Evolutionary conservation across 2,888 invertebrate species (phyloP).

Genomic region (Lymantria monacha): DNA sequence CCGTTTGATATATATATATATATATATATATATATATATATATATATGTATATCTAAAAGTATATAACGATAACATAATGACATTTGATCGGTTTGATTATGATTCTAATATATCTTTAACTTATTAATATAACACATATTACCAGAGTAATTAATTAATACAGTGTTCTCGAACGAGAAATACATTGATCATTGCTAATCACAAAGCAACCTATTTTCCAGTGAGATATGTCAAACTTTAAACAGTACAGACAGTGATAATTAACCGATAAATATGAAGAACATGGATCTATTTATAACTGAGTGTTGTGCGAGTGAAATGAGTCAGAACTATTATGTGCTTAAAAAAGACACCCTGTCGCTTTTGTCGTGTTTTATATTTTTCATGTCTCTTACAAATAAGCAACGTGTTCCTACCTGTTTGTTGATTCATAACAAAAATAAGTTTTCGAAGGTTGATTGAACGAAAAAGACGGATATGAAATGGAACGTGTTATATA

Average conservation of each 20-base stretch:
- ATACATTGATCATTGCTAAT: slow-evolving; percentile 13
- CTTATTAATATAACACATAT: not conserved
- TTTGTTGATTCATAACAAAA: slow-evolving; percentile 10
- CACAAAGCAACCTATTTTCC: slow-evolving; percentile 23
- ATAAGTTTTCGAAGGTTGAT: not conserved
- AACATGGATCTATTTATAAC: slow-evolving; percentile 24
- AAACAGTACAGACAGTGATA: slow-evolving; percentile 11
- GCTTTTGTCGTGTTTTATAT: slow-evolving; percentile 42
- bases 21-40: no score
- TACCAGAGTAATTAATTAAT: not conserved
- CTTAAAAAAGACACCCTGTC: slow-evolving; percentile 25
- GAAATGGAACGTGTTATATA: no score
- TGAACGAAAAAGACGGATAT: no score
- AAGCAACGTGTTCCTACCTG: slow-evolving; percentile 23
- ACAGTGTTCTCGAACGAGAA: not conserved
- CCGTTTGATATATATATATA: no score
- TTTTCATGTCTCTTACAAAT: slow-evolving; percentile 19
- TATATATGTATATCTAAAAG: no score
- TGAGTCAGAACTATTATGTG: slow-evolving; percentile 18
- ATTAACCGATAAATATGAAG: slow-evolving; percentile 23
- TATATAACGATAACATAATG: no score
- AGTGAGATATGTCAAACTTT: slow-evolving; percentile 19
- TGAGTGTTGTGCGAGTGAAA: slow-evolving; percentile 18
- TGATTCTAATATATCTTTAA: no score
- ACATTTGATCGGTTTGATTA: no score